These are phyloP conservation scores for Heliconius aoede DNA, from an alignment of 2,888 invertebrate genomes.

Conservation along the genomic window DNA sequence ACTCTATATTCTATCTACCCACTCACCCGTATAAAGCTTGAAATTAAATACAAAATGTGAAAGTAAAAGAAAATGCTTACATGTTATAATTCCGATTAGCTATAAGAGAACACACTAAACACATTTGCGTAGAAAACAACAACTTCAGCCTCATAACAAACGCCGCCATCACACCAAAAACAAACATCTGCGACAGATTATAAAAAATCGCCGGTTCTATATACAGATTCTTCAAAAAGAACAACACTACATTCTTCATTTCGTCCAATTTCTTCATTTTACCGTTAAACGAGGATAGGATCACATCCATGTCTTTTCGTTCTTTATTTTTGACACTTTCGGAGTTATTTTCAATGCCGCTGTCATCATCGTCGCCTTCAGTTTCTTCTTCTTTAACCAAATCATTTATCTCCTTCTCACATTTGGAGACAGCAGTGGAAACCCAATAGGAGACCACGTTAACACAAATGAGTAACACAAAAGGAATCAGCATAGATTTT, in stretches of 20 bases:
- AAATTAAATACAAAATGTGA: not conserved
- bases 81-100: constrained; percentile 84
- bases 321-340: constrained; percentile 57
- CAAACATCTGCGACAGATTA: constrained; percentile 87
- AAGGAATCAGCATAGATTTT: constrained; percentile 84
- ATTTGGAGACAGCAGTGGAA: constrained; percentile 19
- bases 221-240: constrained; percentile 63
- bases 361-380: constrained; percentile 75
- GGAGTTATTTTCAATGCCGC: constrained; percentile 80
- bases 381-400: constrained; percentile 51
- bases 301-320: constrained; percentile 55
- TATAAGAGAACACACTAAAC: constrained; percentile 87
- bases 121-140: constrained; percentile 90
- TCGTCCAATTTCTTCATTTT: constrained; percentile 42
- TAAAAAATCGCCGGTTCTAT: constrained; percentile 86
- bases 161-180: constrained; percentile 89
- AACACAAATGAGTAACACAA: constrained; percentile 72
- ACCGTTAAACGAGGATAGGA: constrained; percentile 37
- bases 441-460: constrained; percentile 72
- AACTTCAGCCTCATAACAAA: constrained; percentile 91
- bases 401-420: constrained; percentile 40
- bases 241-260: constrained; percentile 48
- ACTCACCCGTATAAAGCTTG: no score
- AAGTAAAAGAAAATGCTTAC: constrained; percentile 55
- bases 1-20: no score